A percentile compares a stretch with the other conserved stretches of the same genome.
These are phyloP conservation scores for Scelioninae gen. 2 DNA, from an alignment of 2,888 invertebrate genomes.

Conservation along the genomic window DNA sequence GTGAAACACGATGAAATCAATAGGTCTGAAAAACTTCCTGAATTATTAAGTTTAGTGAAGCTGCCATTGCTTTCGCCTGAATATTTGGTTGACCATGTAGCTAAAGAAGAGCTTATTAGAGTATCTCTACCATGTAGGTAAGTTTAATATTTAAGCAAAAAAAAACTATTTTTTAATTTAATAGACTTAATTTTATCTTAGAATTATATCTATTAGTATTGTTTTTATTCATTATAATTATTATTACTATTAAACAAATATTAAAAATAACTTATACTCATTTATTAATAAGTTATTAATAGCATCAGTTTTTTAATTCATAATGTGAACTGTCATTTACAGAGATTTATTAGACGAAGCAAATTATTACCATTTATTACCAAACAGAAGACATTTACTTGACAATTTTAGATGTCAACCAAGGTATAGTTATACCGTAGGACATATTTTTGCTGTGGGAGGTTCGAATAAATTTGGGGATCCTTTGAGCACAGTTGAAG, in stretches of 20 bases:
- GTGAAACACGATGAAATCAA: slow-evolving; percentile 81
- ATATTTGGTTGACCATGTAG: slow-evolving; percentile 87
- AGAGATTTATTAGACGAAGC: slow-evolving; percentile 92
- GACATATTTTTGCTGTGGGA: slow-evolving; percentile 91
- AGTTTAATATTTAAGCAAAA: too few relatives aligned
- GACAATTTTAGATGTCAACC: slow-evolving; percentile 87
- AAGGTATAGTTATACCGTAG: slow-evolving; percentile 83
- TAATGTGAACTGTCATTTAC: too few relatives aligned
- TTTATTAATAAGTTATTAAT: too few relatives aligned
- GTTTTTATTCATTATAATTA: too few relatives aligned
- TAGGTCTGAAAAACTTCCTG: slow-evolving; percentile 80
- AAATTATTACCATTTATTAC: slow-evolving; percentile 90
- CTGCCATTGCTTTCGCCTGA: slow-evolving; percentile 88
- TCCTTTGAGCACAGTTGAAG: slow-evolving; percentile 89
- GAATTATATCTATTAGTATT: too few relatives aligned
- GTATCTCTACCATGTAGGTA: slow-evolving; percentile 87
- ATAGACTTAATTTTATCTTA: too few relatives aligned
- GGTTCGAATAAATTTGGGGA: slow-evolving; percentile 90
- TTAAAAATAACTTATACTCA: too few relatives aligned
- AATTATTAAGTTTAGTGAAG: slow-evolving; percentile 84
- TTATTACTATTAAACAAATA: too few relatives aligned
- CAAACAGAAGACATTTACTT: slow-evolving; percentile 85
- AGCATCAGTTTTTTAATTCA: too few relatives aligned
- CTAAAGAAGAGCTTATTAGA: slow-evolving; percentile 85
- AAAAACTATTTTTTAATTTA: neutral